Conservation (phyloP, 2,797 vertebrate species). For the Microchirus variegatus region DNA sequence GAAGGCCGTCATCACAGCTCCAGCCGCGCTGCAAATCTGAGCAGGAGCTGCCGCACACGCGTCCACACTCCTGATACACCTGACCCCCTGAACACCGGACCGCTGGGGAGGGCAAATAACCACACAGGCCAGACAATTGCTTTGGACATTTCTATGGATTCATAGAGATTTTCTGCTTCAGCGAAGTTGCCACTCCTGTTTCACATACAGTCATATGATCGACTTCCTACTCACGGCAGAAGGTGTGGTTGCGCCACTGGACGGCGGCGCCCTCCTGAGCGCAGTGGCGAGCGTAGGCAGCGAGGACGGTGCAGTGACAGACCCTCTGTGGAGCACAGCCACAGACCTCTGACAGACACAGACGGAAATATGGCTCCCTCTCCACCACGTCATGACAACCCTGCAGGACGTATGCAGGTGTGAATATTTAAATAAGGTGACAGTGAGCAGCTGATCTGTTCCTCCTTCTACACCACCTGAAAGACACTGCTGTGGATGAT, state of each 20-base stretch:
- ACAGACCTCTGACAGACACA: constrained; percentile 86
- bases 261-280: constrained; percentile 80
- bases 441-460: fast-evolving
- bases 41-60: constrained; percentile 80
- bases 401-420: constrained; percentile 63
- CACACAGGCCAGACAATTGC: too few relatives aligned
- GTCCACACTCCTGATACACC: constrained; percentile 86
- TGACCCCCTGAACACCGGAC: constrained; percentile 84
- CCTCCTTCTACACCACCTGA: constrained; percentile 78
- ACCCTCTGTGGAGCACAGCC: constrained; percentile 64
- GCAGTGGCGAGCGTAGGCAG: constrained; percentile 84
- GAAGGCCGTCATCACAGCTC: constrained; percentile 67
- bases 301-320: constrained; percentile 85
- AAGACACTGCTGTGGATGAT: constrained; percentile 81
- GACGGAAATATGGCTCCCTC: constrained; percentile 81
- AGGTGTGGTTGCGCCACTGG: constrained; percentile 86
- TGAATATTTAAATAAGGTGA: not conserved
- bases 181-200: too few relatives aligned
- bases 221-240: constrained; percentile 83
- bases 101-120: constrained; percentile 60
- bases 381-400: constrained; percentile 86
- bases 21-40: constrained; percentile 70
- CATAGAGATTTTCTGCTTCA: too few relatives aligned
- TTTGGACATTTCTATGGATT: too few relatives aligned
- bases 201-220: too few relatives aligned